Conservation (phyloP, 1,140 invertebrate genomes). For the Leptestheria dahalacensis region DNA sequence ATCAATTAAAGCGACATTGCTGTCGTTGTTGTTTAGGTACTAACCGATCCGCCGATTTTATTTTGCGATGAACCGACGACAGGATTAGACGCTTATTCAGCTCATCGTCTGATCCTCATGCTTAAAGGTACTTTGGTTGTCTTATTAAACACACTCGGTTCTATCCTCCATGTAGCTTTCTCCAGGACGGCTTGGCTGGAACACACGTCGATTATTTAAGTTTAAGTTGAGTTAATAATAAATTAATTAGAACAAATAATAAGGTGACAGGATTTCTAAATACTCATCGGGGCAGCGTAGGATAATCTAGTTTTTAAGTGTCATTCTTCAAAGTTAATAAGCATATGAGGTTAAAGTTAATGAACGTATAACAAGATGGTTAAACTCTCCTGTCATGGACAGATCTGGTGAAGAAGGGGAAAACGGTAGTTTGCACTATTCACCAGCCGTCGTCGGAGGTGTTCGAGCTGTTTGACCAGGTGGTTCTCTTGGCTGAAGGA, state of each 20-base stretch:
- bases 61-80: conserved; percentile 74
- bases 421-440: conserved; percentile 66
- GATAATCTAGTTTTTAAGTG: too few species aligned
- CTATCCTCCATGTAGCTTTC: too few species aligned
- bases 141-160: too few species aligned
- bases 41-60: conserved; percentile 56
- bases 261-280: too few species aligned
- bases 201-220: too few species aligned
- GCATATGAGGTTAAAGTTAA: too few species aligned
- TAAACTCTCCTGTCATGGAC: background rate
- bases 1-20: too few species aligned
- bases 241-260: too few species aligned
- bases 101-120: conserved; percentile 51
- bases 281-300: too few species aligned
- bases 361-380: background rate
- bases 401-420: conserved; percentile 43
- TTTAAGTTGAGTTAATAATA: too few species aligned
- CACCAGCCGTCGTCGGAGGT: conserved; percentile 76
- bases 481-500: conserved; percentile 60
- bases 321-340: too few species aligned
- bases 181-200: too few species aligned
- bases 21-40: conserved; percentile 31
- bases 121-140: conserved; percentile 38
- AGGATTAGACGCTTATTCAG: conserved; percentile 65
- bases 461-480: conserved; percentile 62